Percentiles rank a stretch among this genome's conserved stretches.
Evolutionary conservation across 2,113 vertebrate species (phyloP).

Genomic region (Notiomystis cincta): DNA sequence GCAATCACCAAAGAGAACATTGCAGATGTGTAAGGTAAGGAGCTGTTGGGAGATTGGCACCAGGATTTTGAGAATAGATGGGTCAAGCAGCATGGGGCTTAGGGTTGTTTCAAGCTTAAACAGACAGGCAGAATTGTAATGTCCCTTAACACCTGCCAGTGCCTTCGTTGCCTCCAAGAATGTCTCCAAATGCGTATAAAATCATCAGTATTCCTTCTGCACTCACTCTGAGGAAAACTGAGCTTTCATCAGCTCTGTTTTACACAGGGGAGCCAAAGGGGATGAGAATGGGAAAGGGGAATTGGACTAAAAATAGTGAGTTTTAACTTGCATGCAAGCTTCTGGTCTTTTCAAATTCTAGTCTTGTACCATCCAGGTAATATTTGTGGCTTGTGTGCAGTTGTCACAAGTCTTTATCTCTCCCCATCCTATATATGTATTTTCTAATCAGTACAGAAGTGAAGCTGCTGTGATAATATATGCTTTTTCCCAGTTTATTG

Average conservation of each 20-base stretch:
- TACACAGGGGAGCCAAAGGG: neutral
- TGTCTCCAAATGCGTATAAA: neutral
- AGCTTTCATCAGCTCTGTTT: neutral
- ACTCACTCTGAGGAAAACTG: neutral
- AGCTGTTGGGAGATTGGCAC: neutral
- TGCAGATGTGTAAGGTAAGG: neutral
- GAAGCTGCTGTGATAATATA: neutral
- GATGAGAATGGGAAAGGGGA: neutral
- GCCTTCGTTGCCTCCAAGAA: neutral
- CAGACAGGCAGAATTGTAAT: neutral
- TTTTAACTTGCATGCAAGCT: neutral
- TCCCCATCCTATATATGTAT: neutral
- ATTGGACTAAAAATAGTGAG: neutral
- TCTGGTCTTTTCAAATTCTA: neutral
- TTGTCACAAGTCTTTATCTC: neutral
- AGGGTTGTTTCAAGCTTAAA: neutral
- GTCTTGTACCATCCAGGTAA: neutral
- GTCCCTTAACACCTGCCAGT: neutral
- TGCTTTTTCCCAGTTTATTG: neutral
- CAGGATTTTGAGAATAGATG: neutral
- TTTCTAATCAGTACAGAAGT: fast-evolving
- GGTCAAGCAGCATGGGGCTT: neutral
- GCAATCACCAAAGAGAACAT: neutral
- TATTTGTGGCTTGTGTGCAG: neutral
- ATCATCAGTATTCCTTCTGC: neutral